Evolutionary conservation across 2,888 invertebrate species (phyloP).

Genomic region (Sclerodermus sp.): DNA sequence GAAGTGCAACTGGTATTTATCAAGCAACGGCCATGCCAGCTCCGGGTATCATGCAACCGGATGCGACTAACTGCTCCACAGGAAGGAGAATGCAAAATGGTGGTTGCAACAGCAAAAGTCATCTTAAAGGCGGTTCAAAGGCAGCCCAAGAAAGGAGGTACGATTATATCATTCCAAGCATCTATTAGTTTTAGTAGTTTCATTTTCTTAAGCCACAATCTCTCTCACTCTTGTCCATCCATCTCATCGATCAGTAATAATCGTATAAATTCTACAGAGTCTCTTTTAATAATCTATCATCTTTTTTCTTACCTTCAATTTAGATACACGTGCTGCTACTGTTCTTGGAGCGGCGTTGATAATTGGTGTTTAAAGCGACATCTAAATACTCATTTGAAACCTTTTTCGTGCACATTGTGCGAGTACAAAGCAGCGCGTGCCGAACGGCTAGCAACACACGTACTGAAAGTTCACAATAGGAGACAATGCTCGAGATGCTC

Average conservation of each 20-base stretch:
- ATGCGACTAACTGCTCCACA: slow-evolving; percentile 32
- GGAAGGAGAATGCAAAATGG: slow-evolving; percentile 46
- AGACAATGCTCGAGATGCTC: slow-evolving; percentile 87
- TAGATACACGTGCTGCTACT: slow-evolving; percentile 83
- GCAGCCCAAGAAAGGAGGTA: slow-evolving; percentile 46
- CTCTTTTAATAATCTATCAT: neutral
- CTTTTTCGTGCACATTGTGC: slow-evolving; percentile 86
- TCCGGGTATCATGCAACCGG: slow-evolving; percentile 39
- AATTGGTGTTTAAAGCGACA: slow-evolving; percentile 93
- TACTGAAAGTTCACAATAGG: slow-evolving; percentile 89
- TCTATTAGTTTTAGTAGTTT: neutral
- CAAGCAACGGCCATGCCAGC: slow-evolving; percentile 40
- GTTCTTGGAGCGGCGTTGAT: slow-evolving; percentile 90
- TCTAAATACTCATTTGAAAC: slow-evolving; percentile 89
- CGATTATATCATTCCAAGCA: neutral
- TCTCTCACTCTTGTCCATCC: too few relatives aligned
- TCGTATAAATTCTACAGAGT: too few relatives aligned
- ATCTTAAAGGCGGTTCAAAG: slow-evolving; percentile 46
- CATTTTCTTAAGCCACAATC: neutral
- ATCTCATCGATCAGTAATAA: too few relatives aligned
- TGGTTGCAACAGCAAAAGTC: slow-evolving; percentile 53
- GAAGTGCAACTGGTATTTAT: slow-evolving; percentile 33
- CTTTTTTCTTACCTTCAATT: neutral
- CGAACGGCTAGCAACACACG: slow-evolving; percentile 86
- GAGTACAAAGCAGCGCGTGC: slow-evolving; percentile 93